Evolutionary conservation across 1,140 invertebrate species (phyloP), one percentile per base, ranked within the genome.

Genomic region (Megalopta genalis): DNA sequence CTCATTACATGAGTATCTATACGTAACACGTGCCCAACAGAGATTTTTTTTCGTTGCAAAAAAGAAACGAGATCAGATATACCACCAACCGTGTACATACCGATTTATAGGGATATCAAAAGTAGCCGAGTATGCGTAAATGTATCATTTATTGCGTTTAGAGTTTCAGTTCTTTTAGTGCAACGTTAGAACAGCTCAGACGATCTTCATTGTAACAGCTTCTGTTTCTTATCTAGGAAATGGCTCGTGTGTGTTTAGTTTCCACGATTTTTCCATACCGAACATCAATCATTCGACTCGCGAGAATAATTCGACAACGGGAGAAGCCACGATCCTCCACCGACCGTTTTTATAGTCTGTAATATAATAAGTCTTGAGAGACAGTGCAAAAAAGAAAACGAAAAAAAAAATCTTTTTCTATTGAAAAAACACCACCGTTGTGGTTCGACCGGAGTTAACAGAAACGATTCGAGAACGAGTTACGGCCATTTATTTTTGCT

Each of bases 141-240:
- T 76, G 73, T 76, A 76, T 76, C 46, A n/a, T 72, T 78, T 59
- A 71, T 72, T 64, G 60, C 60, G 76, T 78, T 57, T 46, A 72
- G 60, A 64, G 54, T 57, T 72, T 54, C 18, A 57, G 42, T 46
- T 42, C 39, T 52, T 23, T 46, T 72, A 63, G 60, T 39, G n/a
- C 32, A 77, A 62, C n/a, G 16, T 78, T 62, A 32, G 14, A 57
- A 63, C 32, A 54, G 21, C 64, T n/a, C 37, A 7, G 6, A 42
- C 16, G 18, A 59, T 62, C 23, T 57, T 71, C 7, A 27, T 77
- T 71, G 23, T 46, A 72, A 23, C 65, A 37, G 23, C 57, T 49
- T 75, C 39, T 62, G 37, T 75, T 60, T 70, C 57, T 60, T 68
- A n/a, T 70, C 46, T 72, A 16, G 68, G 68, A 52, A 65, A 78